These are phyloP conservation scores for Gymnarchus niloticus DNA, from an alignment of 2,113 vertebrate genomes.

Conservation along the genomic window DNA sequence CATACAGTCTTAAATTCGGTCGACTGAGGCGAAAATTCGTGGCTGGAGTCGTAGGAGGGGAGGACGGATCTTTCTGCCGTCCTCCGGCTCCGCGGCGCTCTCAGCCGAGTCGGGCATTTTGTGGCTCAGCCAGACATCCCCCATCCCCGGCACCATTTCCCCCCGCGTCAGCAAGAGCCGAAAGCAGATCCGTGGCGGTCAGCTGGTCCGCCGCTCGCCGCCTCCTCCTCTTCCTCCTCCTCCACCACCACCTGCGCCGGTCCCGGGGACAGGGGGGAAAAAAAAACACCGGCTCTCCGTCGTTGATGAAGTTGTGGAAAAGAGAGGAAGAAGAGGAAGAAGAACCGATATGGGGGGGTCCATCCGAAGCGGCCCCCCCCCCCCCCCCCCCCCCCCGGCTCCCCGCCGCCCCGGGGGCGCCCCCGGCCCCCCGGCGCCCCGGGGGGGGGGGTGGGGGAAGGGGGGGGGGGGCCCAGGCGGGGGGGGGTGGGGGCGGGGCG, in stretches of 20 bases:
- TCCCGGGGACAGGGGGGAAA: slow-evolving; percentile 60
- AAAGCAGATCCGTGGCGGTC: slow-evolving; percentile 70
- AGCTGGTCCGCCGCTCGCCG: slow-evolving; percentile 71
- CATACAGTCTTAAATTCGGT: neutral
- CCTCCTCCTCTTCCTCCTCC: slow-evolving; percentile 51
- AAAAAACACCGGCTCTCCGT: slow-evolving; percentile 55
- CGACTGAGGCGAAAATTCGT: neutral
- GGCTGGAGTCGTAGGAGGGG: too few relatives aligned
- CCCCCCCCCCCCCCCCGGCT: too few relatives aligned
- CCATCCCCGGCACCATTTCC: slow-evolving; percentile 65
- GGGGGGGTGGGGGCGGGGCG: too few relatives aligned
- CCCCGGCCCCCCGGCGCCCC: too few relatives aligned
- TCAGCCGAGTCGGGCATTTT: slow-evolving; percentile 62
- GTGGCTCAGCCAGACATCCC: slow-evolving; percentile 51
- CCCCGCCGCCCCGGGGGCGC: too few relatives aligned
- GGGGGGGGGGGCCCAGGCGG: too few relatives aligned
- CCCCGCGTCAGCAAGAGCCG: slow-evolving; percentile 54
- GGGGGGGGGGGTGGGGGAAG: too few relatives aligned
- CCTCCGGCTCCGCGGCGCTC: slow-evolving; percentile 49
- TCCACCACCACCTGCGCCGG: slow-evolving; percentile 67
- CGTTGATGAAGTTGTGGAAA: slow-evolving; percentile 37
- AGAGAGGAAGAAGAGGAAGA: slow-evolving; percentile 48
- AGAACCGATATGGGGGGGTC: neutral
- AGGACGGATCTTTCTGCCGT: neutral
- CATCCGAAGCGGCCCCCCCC: neutral